These are phyloP conservation scores for Anguilla obscura DNA, from an alignment of 2,797 vertebrate species.

Conservation along the genomic window DNA sequence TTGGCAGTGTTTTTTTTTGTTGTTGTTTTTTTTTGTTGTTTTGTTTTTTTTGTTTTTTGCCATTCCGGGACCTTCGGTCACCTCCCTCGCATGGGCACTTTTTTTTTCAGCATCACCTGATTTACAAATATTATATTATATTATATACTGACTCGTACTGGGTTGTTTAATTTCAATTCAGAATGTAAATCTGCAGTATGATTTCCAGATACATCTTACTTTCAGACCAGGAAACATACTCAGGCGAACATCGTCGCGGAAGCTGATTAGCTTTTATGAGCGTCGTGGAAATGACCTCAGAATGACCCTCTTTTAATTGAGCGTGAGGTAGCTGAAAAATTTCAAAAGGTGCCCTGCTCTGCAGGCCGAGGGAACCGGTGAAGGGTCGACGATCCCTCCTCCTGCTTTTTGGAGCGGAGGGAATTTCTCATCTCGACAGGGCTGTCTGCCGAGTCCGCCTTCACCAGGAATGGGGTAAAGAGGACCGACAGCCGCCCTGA, in stretches of 20 bases:
- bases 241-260: conserved; percentile 31
- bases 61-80: no score
- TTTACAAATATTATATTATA: background rate
- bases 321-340: conserved; percentile 24
- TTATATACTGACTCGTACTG: background rate
- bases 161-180: background rate
- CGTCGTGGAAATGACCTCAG: conserved; percentile 36
- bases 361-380: background rate
- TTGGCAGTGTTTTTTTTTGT: no score
- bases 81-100: no score
- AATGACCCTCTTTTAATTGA: conserved; percentile 37
- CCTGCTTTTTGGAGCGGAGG: no score
- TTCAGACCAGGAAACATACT: conserved; percentile 34
- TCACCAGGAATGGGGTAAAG: background rate
- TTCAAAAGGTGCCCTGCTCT: conserved; percentile 23
- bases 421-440: conserved; percentile 16
- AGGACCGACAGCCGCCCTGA: conserved; percentile 21
- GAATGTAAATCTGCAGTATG: background rate
- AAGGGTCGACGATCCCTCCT: background rate
- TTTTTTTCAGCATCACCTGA: no score
- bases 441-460: conserved; percentile 3
- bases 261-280: conserved; percentile 43
- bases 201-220: conserved; percentile 31
- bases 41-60: no score
- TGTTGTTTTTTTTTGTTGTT: no score